Evolutionary conservation across 2,888 invertebrate genomes (phyloP).

Genomic region (Baccha elongata): DNA sequence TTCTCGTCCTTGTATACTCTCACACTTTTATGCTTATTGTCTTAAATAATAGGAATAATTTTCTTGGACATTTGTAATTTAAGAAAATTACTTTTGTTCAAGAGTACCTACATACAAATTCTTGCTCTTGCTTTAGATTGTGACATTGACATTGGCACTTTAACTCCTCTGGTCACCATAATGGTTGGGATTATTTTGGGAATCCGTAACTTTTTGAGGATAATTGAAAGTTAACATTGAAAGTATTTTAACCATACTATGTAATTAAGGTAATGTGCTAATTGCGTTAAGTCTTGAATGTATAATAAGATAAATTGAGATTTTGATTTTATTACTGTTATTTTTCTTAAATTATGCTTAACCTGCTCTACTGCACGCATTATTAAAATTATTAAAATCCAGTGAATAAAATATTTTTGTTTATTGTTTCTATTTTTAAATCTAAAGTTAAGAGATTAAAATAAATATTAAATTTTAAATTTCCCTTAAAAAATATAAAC

Average conservation of each 20-base stretch:
- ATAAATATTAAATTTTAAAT: too few species aligned
- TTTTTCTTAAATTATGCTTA: too few species aligned
- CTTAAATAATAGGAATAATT: constrained; percentile 25
- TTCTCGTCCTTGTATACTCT: constrained; percentile 1
- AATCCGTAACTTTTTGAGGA: background rate
- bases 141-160: background rate
- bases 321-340: too few species aligned
- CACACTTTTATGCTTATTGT: background rate
- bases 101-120: background rate
- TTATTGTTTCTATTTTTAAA: too few species aligned
- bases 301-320: too few species aligned
- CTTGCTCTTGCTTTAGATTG: background rate
- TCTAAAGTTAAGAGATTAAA: too few species aligned
- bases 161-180: constrained; percentile 2
- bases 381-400: too few species aligned
- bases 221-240: constrained; percentile 30
- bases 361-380: too few species aligned
- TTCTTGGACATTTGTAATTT: constrained; percentile 31
- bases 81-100: constrained; percentile 9
- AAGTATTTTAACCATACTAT: constrained; percentile 20
- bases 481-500: too few species aligned
- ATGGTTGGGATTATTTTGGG: background rate
- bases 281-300: too few species aligned
- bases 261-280: too few species aligned
- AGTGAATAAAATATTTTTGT: too few species aligned